These are phyloP conservation scores for Ectropis grisescens DNA, from an alignment of 1,140 invertebrate genomes.

Conservation along the genomic window DNA sequence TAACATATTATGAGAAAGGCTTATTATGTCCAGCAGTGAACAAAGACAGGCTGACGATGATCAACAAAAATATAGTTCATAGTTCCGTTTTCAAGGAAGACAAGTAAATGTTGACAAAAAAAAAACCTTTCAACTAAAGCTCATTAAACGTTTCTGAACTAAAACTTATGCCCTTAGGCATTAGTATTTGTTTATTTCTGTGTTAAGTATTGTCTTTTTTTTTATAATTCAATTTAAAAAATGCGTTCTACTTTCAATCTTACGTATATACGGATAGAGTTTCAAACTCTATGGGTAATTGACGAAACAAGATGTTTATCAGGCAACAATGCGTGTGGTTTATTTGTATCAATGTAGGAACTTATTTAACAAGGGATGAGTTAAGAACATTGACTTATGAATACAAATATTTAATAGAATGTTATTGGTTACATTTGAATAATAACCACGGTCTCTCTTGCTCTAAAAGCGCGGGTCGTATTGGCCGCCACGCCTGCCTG, in stretches of 20 bases:
- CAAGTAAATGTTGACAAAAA: neutral
- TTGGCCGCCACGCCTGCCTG: too few species aligned
- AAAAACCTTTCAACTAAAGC: neutral
- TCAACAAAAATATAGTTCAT: neutral
- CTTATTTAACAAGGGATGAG: slow-evolving; percentile 9
- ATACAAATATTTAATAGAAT: neutral
- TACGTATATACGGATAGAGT: neutral
- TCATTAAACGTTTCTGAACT: neutral
- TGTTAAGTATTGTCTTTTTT: neutral
- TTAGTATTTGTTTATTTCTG: too few species aligned
- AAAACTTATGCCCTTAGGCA: neutral
- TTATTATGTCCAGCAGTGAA: neutral
- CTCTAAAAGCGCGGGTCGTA: too few species aligned
- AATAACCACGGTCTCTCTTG: too few species aligned
- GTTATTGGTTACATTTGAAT: too few species aligned
- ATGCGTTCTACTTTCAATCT: neutral
- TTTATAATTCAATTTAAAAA: neutral
- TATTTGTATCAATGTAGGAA: slow-evolving; percentile 25
- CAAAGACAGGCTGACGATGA: too few species aligned
- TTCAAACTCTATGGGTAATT: slow-evolving; percentile 19
- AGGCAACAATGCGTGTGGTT: slow-evolving; percentile 50
- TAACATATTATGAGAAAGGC: too few species aligned
- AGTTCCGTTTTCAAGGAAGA: neutral
- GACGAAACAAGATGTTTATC: slow-evolving; percentile 52
- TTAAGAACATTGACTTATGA: neutral